Percentiles rank a stretch among this genome's conserved stretches.
phyloP scores from a whole-genome alignment of 2,888 invertebrate genomes.

The Molorchus minor region DNA sequence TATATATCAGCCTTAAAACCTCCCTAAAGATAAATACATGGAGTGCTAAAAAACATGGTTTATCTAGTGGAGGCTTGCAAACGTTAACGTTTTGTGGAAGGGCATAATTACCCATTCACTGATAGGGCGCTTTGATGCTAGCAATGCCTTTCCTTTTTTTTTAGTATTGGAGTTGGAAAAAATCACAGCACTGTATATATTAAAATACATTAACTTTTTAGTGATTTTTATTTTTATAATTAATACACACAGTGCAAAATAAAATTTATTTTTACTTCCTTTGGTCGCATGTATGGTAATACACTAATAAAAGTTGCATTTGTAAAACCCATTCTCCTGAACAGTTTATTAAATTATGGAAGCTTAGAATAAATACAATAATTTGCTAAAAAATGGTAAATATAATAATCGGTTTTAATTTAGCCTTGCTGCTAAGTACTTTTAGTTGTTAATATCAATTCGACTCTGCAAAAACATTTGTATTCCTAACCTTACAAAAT shows the following conservation, averaged over 20 bases:
- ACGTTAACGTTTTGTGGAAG: too few species aligned
- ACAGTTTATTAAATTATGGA: conserved; percentile 21
- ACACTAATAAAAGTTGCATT: conserved; percentile 21
- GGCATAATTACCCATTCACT: too few species aligned
- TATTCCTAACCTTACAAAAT: conserved; percentile 37
- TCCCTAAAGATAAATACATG: too few species aligned
- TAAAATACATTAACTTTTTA: too few species aligned
- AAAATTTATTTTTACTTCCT: conserved; percentile 24
- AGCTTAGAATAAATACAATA: conserved; percentile 24
- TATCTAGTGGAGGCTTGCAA: too few species aligned
- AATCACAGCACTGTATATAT: too few species aligned
- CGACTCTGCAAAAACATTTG: conserved; percentile 31
- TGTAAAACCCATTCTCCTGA: conserved; percentile 21
- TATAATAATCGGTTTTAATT: conserved; percentile 26
- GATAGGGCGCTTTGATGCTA: too few species aligned
- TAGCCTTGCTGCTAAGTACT: conserved; percentile 29
- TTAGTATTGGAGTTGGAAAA: too few species aligned
- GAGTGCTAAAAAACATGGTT: too few species aligned
- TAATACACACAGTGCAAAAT: conserved; percentile 42
- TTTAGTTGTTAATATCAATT: conserved; percentile 32
- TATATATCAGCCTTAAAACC: too few species aligned
- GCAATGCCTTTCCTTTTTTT: too few species aligned
- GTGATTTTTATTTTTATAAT: conserved; percentile 40
- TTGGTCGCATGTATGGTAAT: conserved; percentile 37
- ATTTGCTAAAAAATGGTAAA: conserved; percentile 25